These are phyloP conservation scores for Chascanopsetta lugubris DNA, from an alignment of 2,113 vertebrate species.

Conservation along the genomic window DNA sequence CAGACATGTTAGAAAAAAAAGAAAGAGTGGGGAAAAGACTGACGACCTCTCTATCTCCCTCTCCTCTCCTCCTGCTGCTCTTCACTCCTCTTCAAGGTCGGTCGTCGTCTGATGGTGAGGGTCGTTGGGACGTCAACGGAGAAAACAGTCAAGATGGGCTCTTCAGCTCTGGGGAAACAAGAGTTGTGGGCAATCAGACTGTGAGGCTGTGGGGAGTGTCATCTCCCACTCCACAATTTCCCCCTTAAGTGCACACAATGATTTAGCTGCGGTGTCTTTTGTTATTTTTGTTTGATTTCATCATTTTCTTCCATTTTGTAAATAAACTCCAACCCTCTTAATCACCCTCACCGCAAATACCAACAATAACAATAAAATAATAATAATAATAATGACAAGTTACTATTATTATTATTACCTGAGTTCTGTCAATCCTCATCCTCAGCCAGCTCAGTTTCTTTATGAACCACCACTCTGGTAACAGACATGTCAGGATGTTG, in stretches of 20 bases:
- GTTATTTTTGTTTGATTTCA: constrained; percentile 1
- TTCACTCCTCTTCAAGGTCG: constrained; percentile 45
- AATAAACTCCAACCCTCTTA: neutral
- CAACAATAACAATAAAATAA: too few relatives aligned
- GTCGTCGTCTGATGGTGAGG: constrained; percentile 54
- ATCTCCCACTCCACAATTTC: constrained; percentile 2
- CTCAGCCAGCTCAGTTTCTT: constrained; percentile 94
- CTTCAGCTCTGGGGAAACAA: constrained; percentile 57
- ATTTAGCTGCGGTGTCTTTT: constrained; percentile 7
- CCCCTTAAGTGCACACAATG: neutral
- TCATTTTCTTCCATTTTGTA: neutral
- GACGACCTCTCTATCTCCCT: constrained; percentile 23
- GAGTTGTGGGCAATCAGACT: constrained; percentile 19
- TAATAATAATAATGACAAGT: constrained; percentile 36
- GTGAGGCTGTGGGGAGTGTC: neutral
- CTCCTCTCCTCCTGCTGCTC: constrained; percentile 10
- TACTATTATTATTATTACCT: constrained; percentile 66
- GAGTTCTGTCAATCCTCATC: constrained; percentile 84
- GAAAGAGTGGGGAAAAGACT: constrained; percentile 31
- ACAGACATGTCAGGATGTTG: constrained; percentile 99
- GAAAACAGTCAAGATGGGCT: constrained; percentile 47
- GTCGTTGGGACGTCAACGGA: constrained; percentile 33
- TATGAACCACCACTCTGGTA: constrained; percentile 97
- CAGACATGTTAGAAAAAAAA: constrained; percentile 52
- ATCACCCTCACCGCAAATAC: too few relatives aligned